A percentile compares a stretch with the other conserved stretches of the same genome.
These are phyloP conservation scores for Cyprinus carpio DNA, from an alignment of 2,113 vertebrate species.

Conservation along the genomic window DNA sequence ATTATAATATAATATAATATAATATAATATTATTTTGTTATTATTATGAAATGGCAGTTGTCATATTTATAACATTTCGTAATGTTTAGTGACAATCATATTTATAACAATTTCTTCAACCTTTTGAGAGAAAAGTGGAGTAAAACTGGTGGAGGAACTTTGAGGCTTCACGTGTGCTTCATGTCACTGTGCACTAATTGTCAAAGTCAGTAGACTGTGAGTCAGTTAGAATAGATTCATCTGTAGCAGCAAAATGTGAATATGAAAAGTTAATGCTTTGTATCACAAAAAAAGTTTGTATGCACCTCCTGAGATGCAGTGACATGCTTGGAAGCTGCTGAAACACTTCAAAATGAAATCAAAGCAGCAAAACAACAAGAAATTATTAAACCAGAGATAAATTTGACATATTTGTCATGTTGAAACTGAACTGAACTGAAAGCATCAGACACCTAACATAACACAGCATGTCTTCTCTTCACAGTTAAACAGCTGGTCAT, in stretches of 20 bases:
- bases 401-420: not conserved
- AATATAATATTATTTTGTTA: not conserved
- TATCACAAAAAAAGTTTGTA: no score
- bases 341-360: no score
- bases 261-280: not conserved
- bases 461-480: no score
- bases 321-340: no score
- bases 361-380: no score
- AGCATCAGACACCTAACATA: not conserved
- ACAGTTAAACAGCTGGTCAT: not conserved
- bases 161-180: not conserved
- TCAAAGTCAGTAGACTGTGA: not conserved
- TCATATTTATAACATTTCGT: not conserved
- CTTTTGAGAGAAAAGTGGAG: not conserved
- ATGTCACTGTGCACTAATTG: not conserved
- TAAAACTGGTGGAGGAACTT: not conserved
- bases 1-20: no score
- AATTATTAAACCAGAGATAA: not conserved
- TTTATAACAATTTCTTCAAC: not conserved
- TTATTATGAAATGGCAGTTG: not conserved
- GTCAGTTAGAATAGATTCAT: no score
- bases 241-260: not conserved
- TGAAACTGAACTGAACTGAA: not conserved
- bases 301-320: no score
- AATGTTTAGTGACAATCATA: not conserved